These are phyloP conservation scores for Pilophorus perplexus DNA, from an alignment of 2,888 invertebrate species.

Conservation along the genomic window DNA sequence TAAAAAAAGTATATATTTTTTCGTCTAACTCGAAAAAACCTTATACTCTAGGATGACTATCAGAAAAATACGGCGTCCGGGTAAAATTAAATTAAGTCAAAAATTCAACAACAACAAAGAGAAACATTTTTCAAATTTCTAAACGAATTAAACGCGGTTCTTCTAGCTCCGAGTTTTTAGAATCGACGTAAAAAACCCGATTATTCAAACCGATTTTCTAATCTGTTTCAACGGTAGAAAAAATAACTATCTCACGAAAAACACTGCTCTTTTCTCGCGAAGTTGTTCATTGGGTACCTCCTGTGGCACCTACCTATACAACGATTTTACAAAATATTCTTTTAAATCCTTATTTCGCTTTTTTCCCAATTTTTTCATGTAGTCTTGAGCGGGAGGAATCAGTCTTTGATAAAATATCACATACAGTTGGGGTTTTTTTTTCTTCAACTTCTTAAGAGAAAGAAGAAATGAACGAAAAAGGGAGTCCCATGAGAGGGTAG, in stretches of 20 bases:
- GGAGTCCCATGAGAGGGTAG: neutral
- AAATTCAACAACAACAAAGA: neutral
- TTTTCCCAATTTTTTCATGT: constrained; percentile 11
- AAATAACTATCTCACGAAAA: constrained; percentile 7
- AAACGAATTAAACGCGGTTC: neutral
- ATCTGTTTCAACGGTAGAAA: constrained; percentile 3
- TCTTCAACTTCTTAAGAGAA: constrained; percentile 13
- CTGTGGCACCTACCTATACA: neutral
- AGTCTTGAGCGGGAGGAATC: constrained; percentile 50
- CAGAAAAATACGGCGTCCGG: neutral
- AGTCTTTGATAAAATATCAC: constrained; percentile 59
- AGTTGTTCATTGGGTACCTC: constrained; percentile 19
- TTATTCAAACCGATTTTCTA: neutral
- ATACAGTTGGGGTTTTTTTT: constrained; percentile 46
- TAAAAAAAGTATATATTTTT: constrained; percentile 10
- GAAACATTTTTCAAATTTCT: neutral
- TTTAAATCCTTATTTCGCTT: constrained; percentile 22
- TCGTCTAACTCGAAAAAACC: constrained; percentile 8
- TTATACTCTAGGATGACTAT: constrained; percentile 15
- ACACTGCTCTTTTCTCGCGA: constrained; percentile 24
- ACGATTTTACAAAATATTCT: constrained; percentile 24
- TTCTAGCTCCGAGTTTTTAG: neutral
- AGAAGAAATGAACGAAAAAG: constrained; percentile 12
- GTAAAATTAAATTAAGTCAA: neutral
- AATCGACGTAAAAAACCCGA: neutral